A percentile compares a stretch with the other conserved stretches of the same genome.
These are phyloP conservation scores for Phocoena sinus DNA, from an alignment of 2,113 vertebrate genomes.

Conservation along the genomic window DNA sequence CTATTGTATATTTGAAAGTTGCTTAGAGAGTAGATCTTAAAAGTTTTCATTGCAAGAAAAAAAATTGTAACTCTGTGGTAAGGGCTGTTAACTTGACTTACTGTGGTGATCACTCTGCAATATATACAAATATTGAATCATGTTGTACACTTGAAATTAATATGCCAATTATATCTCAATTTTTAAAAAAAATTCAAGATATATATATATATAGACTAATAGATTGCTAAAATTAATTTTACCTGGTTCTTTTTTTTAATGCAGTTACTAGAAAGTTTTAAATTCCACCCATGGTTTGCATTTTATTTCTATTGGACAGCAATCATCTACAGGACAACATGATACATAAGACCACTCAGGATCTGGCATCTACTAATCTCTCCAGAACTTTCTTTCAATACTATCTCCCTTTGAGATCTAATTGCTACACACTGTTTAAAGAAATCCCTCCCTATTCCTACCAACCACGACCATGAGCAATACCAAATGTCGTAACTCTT, in stretches of 20 bases:
- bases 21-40: too few relatives aligned
- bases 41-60: too few relatives aligned
- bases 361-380: neutral
- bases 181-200: neutral
- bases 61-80: too few relatives aligned
- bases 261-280: neutral
- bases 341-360: fast-evolving
- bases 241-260: neutral
- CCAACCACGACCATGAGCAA: neutral
- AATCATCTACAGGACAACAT: neutral
- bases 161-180: neutral
- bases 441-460: neutral
- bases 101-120: too few relatives aligned
- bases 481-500: neutral
- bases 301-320: neutral
- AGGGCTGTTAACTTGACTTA: too few relatives aligned
- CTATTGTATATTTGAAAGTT: too few relatives aligned
- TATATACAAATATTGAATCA: neutral
- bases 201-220: neutral
- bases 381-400: neutral
- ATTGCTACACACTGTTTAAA: neutral
- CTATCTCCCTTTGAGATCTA: neutral
- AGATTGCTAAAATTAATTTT: neutral
- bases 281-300: neutral
- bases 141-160: neutral